A percentile compares a stretch with the other conserved stretches of the same genome.
These are phyloP conservation scores for Mormyrus hasselquistii DNA, from an alignment of 2,797 vertebrate genomes.

Conservation along the genomic window DNA sequence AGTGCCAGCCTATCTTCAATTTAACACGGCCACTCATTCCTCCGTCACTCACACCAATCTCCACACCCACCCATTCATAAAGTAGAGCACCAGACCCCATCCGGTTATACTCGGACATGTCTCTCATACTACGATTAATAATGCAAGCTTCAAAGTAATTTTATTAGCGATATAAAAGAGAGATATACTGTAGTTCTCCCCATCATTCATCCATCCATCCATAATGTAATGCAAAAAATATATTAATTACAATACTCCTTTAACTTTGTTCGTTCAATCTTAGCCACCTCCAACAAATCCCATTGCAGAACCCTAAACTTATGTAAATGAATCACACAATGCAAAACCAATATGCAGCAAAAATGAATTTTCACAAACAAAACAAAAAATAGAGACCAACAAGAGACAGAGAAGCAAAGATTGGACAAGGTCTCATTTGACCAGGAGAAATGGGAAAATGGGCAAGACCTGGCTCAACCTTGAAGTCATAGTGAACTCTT, in stretches of 20 bases:
- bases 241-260: not conserved
- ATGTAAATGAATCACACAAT: not conserved
- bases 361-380: not conserved
- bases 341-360: not conserved
- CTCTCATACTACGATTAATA: not conserved
- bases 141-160: not conserved
- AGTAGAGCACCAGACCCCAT: conserved; percentile 32
- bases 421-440: not conserved
- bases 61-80: conserved; percentile 76
- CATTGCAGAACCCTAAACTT: not conserved
- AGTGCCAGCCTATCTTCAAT: conserved; percentile 36
- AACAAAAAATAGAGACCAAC: not conserved
- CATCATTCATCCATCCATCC: not conserved
- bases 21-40: conserved; percentile 34
- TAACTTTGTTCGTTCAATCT: not conserved
- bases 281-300: not conserved
- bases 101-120: not conserved
- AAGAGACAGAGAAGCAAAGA: not conserved
- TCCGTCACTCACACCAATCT: conserved; percentile 36
- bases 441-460: not conserved
- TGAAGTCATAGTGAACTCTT: not conserved
- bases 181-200: not conserved
- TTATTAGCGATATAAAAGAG: not conserved
- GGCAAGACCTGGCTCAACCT: not conserved
- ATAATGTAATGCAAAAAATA: not conserved